Evolutionary conservation across 2,888 invertebrate genomes (phyloP).

Genomic region (Dysmachus trigonus): DNA sequence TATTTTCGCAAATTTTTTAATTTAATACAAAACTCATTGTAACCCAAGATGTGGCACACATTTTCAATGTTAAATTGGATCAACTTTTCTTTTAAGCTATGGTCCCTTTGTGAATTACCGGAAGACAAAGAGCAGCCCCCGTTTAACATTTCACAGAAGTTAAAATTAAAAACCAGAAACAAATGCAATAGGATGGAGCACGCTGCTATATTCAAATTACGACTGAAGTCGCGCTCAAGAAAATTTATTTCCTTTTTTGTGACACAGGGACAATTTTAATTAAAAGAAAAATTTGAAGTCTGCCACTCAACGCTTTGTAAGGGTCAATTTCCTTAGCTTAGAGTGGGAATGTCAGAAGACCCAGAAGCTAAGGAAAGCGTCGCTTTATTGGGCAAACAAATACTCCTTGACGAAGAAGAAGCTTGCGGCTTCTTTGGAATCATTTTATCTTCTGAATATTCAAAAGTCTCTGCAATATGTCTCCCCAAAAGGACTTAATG

Average conservation of each 20-base stretch:
- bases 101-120: neutral
- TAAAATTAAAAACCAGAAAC: neutral
- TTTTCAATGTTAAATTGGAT: neutral
- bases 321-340: conserved; percentile 29
- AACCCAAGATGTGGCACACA: neutral
- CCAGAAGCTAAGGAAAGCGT: neutral
- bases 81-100: neutral
- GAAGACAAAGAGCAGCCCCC: neutral
- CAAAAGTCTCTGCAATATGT: conserved; percentile 36
- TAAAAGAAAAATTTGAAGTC: conserved; percentile 31
- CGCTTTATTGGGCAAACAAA: conserved; percentile 32
- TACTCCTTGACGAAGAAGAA: neutral
- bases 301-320: conserved; percentile 9
- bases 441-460: conserved; percentile 35
- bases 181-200: neutral
- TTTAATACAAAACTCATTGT: neutral
- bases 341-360: neutral
- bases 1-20: neutral
- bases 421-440: conserved; percentile 18
- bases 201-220: conserved; percentile 15
- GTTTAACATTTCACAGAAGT: neutral
- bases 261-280: conserved; percentile 27
- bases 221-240: conserved; percentile 15
- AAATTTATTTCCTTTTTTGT: conserved; percentile 23
- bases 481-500: conserved; percentile 16